phyloP scores from a whole-genome alignment of 2,888 invertebrate genomes.

The Lacanobia oleracea region DNA sequence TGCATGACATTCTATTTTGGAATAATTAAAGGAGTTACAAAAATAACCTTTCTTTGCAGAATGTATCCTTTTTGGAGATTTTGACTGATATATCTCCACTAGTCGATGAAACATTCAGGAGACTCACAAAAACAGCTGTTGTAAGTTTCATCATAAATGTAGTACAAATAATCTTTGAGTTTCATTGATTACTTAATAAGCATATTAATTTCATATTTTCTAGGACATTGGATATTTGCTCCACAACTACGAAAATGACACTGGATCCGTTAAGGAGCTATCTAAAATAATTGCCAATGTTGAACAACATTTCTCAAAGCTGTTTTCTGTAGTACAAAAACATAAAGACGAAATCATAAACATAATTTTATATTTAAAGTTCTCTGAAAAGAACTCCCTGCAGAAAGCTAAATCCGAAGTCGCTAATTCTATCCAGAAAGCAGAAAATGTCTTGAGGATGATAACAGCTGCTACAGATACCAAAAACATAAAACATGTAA shows the following conservation, averaged over 20 bases:
- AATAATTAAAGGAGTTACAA: not conserved
- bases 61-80: conserved; percentile 77
- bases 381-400: conserved; percentile 78
- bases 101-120: conserved; percentile 82
- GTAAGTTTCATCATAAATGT: conserved; percentile 66
- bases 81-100: conserved; percentile 77
- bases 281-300: conserved; percentile 78
- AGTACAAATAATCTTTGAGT: not conserved
- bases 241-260: conserved; percentile 78
- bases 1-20: not conserved
- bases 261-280: conserved; percentile 73
- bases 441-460: conserved; percentile 72
- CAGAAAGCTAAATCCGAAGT: conserved; percentile 75
- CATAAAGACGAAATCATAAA: conserved; percentile 85
- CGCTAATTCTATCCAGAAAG: conserved; percentile 75
- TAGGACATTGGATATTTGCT: conserved; percentile 85
- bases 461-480: conserved; percentile 69
- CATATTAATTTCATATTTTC: conserved; percentile 51
- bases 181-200: not conserved
- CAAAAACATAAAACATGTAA: conserved; percentile 75
- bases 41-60: conserved; percentile 75
- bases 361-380: conserved; percentile 76
- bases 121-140: conserved; percentile 86
- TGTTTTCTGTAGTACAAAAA: conserved; percentile 88
- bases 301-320: conserved; percentile 88